Conservation (phyloP, 1,140 invertebrate species). For the Halesus radiatus region DNA sequence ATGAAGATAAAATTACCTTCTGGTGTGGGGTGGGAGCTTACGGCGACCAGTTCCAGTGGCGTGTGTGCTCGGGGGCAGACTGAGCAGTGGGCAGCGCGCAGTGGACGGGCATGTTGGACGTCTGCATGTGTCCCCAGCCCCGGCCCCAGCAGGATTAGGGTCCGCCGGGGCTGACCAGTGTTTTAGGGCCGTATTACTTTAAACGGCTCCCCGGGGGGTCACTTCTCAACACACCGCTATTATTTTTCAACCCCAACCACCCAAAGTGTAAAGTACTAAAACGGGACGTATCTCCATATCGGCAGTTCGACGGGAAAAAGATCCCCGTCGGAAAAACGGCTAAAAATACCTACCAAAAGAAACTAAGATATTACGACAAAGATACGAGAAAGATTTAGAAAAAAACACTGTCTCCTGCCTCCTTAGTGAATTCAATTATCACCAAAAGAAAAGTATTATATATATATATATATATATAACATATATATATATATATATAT, state of each 20-base stretch:
- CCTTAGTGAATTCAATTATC: too few species aligned
- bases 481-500: too few species aligned
- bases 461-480: too few species aligned
- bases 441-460: too few species aligned
- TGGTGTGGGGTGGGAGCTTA: not conserved
- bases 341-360: too few species aligned
- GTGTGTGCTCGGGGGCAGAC: too few species aligned
- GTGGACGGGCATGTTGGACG: too few species aligned
- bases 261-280: slow-evolving; percentile 43
- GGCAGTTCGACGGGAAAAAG: not conserved
- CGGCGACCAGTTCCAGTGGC: slow-evolving; percentile 24
- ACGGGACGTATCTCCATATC: slow-evolving; percentile 52
- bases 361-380: too few species aligned
- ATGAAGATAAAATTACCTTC: slow-evolving; percentile 38
- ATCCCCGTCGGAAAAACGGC: too few species aligned
- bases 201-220: slow-evolving; percentile 63
- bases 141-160: slow-evolving; percentile 39
- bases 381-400: too few species aligned
- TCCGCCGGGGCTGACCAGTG: slow-evolving; percentile 53
- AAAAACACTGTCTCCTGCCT: too few species aligned
- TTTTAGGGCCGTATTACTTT: slow-evolving; percentile 59
- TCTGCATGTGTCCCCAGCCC: slow-evolving; percentile 4
- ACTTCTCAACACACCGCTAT: slow-evolving; percentile 64
- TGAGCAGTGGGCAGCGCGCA: not conserved
- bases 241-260: slow-evolving; percentile 63